Evolutionary conservation across 2,113 vertebrate species (phyloP).

Genomic region (Anarhynchus alexandrinus): DNA sequence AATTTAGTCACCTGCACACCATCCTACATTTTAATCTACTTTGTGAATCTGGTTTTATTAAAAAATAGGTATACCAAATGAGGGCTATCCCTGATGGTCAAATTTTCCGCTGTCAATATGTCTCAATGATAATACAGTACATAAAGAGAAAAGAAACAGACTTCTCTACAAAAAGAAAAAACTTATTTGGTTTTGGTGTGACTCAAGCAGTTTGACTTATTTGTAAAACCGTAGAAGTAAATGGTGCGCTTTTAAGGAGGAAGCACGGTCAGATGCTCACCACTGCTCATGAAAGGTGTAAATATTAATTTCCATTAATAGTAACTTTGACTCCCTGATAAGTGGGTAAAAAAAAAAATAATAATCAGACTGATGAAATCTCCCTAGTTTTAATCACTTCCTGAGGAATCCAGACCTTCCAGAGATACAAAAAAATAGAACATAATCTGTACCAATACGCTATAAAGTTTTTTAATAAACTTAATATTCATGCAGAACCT

Average conservation of each 20-base stretch:
- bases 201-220: neutral
- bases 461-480: neutral
- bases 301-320: neutral
- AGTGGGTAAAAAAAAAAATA: neutral
- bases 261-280: neutral
- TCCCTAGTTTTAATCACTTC: neutral
- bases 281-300: neutral
- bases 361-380: neutral
- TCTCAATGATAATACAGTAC: neutral
- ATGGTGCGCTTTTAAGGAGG: neutral
- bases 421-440: neutral
- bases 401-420: neutral
- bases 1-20: neutral
- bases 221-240: neutral
- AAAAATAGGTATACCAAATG: neutral
- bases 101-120: neutral
- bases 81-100: neutral
- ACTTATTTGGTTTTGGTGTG: neutral
- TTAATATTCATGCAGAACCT: neutral
- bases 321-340: neutral
- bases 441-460: rapidly evolving
- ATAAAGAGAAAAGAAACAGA: neutral
- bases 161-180: neutral
- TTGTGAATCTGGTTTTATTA: neutral
- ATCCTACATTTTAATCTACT: neutral